These are phyloP conservation scores for roundworm (Caenorhabditis elegans) DNA, from an alignment of 1,140 invertebrate genomes.

Conservation along the genomic window WBcel235 BX284606.5:15545501-15546000, in stretches of 20 bases:
- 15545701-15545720: not conserved
- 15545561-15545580: not conserved
- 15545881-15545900: not conserved
- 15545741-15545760: constrained; percentile 29
- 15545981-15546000: constrained; percentile 23
- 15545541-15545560: not conserved
- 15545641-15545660: not conserved
- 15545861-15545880: not conserved
- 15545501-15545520: not conserved
- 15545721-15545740: not conserved
- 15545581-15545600: constrained; percentile 18
- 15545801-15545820: not conserved
- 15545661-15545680: not conserved
- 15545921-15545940: constrained; percentile 46
- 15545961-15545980: constrained; percentile 57
- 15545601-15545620: not conserved
- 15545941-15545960: constrained; percentile 63
- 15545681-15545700: constrained; percentile 16
- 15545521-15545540: constrained; percentile 13
- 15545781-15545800: not conserved
- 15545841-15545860: not conserved
- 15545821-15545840: not conserved
- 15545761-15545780: constrained; percentile 6
- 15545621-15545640: not conserved
- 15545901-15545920: too few relatives aligned